Conservation (phyloP, 2,888 invertebrate species). For the Lasiommata megera region DNA sequence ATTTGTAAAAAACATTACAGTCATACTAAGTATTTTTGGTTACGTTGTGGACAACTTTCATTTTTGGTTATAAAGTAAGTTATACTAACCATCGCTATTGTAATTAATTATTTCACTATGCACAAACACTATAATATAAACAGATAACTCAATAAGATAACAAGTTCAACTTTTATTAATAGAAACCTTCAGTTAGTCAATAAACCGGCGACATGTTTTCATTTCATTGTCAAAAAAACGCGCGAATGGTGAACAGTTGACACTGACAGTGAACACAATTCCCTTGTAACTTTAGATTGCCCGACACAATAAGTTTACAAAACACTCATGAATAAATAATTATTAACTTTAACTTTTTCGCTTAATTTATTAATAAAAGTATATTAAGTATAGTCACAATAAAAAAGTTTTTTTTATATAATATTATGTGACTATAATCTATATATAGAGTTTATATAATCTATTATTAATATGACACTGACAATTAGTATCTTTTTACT, state of each 20-base stretch:
- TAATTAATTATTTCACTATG: neutral
- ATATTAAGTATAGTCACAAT: no score
- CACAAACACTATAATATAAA: neutral
- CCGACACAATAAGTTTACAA: no score
- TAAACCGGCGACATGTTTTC: neutral
- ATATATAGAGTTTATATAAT: no score
- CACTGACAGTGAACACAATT: neutral
- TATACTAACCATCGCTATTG: slow-evolving; percentile 1
- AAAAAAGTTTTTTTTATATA: no score
- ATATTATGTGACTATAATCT: no score
- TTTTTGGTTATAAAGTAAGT: neutral
- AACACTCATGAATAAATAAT: no score
- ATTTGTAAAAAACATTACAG: no score
- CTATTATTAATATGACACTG: no score
- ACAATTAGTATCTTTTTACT: neutral
- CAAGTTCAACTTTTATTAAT: neutral
- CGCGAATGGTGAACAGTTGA: neutral
- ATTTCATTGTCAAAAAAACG: neutral
- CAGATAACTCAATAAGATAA: neutral
- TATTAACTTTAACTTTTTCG: no score
- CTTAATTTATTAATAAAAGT: no score
- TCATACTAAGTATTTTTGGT: neutral
- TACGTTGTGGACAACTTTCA: neutral
- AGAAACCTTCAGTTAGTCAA: neutral
- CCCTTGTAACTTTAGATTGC: no score